phyloP scores from a whole-genome alignment of 2,113 vertebrate species.

The Leptosomus discolor region DNA sequence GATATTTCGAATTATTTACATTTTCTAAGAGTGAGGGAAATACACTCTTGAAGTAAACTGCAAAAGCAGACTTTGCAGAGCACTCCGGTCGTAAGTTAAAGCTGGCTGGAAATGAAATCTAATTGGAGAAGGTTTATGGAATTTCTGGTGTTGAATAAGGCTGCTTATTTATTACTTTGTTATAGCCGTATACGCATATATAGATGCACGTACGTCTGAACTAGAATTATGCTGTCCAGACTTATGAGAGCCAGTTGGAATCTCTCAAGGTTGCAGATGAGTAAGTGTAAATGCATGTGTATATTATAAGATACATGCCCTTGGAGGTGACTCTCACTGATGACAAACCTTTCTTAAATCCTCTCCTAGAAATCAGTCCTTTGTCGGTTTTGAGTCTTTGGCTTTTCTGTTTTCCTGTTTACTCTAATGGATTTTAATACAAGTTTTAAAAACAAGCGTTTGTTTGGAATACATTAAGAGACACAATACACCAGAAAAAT shows the following conservation, averaged over 20 bases:
- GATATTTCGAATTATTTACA: not conserved
- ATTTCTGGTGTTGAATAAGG: not conserved
- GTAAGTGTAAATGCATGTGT: not conserved
- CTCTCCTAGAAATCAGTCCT: not conserved
- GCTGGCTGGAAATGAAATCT: not conserved
- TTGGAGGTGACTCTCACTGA: conserved; percentile 16
- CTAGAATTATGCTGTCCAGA: conserved; percentile 23
- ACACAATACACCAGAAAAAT: not conserved
- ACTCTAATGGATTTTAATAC: not conserved
- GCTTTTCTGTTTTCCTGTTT: not conserved
- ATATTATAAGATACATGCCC: conserved; percentile 36
- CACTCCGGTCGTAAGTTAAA: rapidly evolving
- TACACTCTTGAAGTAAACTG: not conserved
- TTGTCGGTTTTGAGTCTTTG: not conserved
- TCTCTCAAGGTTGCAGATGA: conserved; percentile 57
- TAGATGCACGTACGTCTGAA: not conserved
- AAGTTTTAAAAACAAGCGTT: not conserved
- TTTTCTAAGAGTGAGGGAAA: not conserved
- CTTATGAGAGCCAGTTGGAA: conserved; percentile 8
- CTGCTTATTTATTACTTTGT: conserved; percentile 51
- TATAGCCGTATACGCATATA: conserved; percentile 24
- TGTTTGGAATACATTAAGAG: not conserved
- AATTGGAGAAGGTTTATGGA: not conserved
- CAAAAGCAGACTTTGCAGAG: not conserved
- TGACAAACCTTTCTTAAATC: conserved; percentile 21